A percentile compares a stretch with the other conserved stretches of the same genome.
These are phyloP conservation scores for Umimayanthus chanpuru DNA, from an alignment of 92 coral and sea anemone species.

Conservation along the genomic window DNA sequence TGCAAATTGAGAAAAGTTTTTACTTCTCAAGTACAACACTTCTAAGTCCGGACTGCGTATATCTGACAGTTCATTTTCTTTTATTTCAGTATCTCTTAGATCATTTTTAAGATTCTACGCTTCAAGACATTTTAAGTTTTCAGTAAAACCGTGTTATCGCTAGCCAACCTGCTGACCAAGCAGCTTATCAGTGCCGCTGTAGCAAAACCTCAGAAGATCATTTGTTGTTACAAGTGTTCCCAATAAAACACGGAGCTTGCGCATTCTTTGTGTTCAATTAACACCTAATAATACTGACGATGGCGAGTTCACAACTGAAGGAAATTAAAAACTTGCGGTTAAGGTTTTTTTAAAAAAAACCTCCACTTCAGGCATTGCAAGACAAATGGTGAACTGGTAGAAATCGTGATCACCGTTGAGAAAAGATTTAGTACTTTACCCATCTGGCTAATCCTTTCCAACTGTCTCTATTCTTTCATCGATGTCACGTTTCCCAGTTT, in stretches of 20 bases:
- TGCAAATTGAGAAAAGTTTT: no score
- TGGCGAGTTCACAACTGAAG: not conserved
- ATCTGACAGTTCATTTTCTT: no score
- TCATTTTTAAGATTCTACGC: not conserved
- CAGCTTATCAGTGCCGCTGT: conserved; percentile 1
- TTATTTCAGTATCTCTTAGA: not conserved
- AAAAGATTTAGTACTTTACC: conserved; percentile 13
- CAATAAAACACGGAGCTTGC: not conserved
- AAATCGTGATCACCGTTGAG: not conserved
- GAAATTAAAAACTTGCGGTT: not conserved
- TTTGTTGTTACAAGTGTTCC: conserved; percentile 23
- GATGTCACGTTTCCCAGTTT: conserved; percentile 9
- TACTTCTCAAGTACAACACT: no score
- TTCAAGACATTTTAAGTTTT: no score
- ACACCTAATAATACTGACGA: not conserved
- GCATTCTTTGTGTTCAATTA: conserved; percentile 2
- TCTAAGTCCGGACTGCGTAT: no score
- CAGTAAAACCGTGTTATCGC: not conserved
- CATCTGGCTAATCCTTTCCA: not conserved
- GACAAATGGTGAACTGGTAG: not conserved
- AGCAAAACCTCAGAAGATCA: conserved; percentile 6
- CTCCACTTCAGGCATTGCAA: not conserved
- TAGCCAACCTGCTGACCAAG: not conserved
- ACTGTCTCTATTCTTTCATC: conserved; percentile 24
- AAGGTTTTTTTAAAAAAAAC: not conserved